Evolutionary conservation across 2,113 vertebrate genomes (phyloP), one percentile per base, ranked within the genome.

Genomic region (Phyllostomus discolor): DNA sequence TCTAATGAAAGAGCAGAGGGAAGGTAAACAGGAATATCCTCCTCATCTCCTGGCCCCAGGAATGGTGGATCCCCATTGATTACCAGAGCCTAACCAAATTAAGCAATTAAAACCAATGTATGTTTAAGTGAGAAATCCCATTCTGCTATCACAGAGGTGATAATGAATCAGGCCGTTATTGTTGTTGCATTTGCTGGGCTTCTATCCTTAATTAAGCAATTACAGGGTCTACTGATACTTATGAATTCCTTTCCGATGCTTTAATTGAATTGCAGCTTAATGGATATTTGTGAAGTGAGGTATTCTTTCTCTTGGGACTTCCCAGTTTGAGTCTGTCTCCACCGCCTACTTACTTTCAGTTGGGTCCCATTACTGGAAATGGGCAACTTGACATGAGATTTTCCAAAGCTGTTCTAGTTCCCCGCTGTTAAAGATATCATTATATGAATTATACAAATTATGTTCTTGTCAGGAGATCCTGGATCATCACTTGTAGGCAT

Each of bases 171-270:
- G 97, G 35, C 96, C 83, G 95, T 88, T 98, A 88, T 69, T 93
- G 80, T 97, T 87, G 96, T 97, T 96, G 96, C 90, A 90, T 97
- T 98, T 96, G 94, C 96, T 97, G 96, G 96, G 88, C 88, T 92
- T 96, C 97, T 95, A 94, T 97, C 97, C 95, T 98, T 98, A 98
- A 98, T 98, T 98, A 98, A 97, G 97, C 97, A 98, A 98, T 98
- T 98, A 98, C 92, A 94, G 96, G 97, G 96, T 97, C 98, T 97
- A 96, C 96, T 96, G 97, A 97, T 98, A 97, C 95, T 97, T 97
- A 95, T 79, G 97, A 97, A 97, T 98, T 98, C 95, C 91, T 98
- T 97, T 97, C 72, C 91, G 92, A 95, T 97, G 92, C 86, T 97
- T 97, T 98, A 98, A 98, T 98, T 98, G 97, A 97, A 98, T 98